Percentiles rank a stretch among this genome's conserved stretches.
Conservation (phyloP, 2,888 invertebrate species). For the Merodon equestris region DNA sequence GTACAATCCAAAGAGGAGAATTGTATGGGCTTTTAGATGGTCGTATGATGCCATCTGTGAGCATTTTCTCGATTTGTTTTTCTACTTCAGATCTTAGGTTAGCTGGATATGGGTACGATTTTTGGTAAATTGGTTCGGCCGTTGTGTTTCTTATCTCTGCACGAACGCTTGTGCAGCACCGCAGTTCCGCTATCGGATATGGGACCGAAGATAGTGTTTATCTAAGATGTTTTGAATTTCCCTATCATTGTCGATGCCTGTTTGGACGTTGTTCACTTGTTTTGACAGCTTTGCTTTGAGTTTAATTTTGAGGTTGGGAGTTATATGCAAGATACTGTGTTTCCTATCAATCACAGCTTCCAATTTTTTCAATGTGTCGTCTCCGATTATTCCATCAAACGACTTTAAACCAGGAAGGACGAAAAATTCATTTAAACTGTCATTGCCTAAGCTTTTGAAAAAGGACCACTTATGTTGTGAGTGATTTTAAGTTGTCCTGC, state of each 20-base stretch:
- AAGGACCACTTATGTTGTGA: neutral
- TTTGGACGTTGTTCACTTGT: conserved; percentile 9
- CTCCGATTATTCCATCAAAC: conserved; percentile 11
- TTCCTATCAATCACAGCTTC: conserved; percentile 6
- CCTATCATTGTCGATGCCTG: neutral
- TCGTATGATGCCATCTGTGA: conserved; percentile 25
- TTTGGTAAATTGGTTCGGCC: neutral
- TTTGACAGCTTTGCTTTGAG: conserved; percentile 8
- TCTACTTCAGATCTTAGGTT: conserved; percentile 43
- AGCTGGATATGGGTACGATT: conserved; percentile 48
- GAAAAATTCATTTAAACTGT: conserved; percentile 6
- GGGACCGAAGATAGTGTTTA: conserved; percentile 5
- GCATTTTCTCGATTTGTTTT: conserved; percentile 36
- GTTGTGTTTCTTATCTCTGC: conserved; percentile 2
- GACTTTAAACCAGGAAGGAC: conserved; percentile 18
- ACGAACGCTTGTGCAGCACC: neutral
- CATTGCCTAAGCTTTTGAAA: conserved; percentile 8
- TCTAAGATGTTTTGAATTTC: neutral
- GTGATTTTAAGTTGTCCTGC: conserved; percentile 14
- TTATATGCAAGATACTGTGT: neutral
- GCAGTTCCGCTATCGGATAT: conserved; percentile 3
- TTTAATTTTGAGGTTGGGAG: neutral
- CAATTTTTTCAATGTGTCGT: neutral
- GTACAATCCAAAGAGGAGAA: conserved; percentile 23
- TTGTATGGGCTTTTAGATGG: conserved; percentile 44